Base-by-base conservation (phyloP, 53 echinoderm and acorn worm genomes). In the Zoroaster sp. region DNA sequence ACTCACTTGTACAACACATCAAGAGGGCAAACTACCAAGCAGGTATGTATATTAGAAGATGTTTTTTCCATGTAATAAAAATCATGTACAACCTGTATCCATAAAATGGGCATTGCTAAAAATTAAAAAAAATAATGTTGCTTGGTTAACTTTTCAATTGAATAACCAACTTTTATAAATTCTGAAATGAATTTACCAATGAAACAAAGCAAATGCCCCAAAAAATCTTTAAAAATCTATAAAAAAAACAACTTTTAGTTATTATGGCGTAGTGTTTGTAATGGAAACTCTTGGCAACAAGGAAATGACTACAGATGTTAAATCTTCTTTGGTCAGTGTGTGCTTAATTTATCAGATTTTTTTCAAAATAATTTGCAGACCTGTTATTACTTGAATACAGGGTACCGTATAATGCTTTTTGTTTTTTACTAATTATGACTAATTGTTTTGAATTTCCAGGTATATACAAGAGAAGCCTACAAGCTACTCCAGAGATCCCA, bases 11-110 rank as follows among this genome's bases (percentile, higher is more conserved):
- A 6, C 66, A 75, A 41, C 91, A 93, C 74, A 91, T 93, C 32
- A 78, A 73, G 65, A 87, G 90, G 65, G 93, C 93, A 40, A 93
- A 88, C 46, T 93, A 91, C 51, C 76, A 76, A 33, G 76, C 76
- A 47, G 76, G 76, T 76, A 76, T 76, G 76, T 76, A 49, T n/a
- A 74, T 21, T 43, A 43, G 21, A n/a, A n/a, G n/a, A 40, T 20
- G 40, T 21, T 21, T 40, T 17, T 4, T 43, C 40, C 6, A 25
- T 43, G 30, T 74, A n/a, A 36, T 36, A 72, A 18, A 49, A 49
- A 49, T 49, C 18, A 36, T 72, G 72, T 72, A 5, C 30, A 74
- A 10, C 74, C 41, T 40, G 17, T 44, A 74, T 74, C 74, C 74
- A 74, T 8, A 38, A 74, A n/a, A 74, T 74, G 41, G 69, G 34